phyloP scores from a whole-genome alignment of 2,113 vertebrate species.

The Odontophorus gujanensis region DNA sequence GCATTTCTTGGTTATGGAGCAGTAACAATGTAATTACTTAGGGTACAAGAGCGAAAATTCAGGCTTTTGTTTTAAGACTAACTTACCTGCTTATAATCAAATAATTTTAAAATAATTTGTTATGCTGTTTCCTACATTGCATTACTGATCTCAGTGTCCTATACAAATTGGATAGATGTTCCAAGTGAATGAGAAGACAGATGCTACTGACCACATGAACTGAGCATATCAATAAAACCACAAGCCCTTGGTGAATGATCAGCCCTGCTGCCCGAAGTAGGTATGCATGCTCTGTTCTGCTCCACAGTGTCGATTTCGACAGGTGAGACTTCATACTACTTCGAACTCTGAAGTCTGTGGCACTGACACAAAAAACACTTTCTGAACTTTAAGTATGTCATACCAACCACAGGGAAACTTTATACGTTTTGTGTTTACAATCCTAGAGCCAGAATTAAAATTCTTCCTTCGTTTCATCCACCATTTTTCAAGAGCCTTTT shows the following conservation, averaged over 20 bases:
- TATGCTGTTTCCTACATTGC: background rate
- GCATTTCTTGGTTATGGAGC: background rate
- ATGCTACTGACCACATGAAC: background rate
- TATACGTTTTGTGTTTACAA: background rate
- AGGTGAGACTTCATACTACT: background rate
- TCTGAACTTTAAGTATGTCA: background rate
- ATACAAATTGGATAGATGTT: background rate
- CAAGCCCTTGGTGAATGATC: background rate
- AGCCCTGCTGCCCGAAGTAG: background rate
- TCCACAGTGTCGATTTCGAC: background rate
- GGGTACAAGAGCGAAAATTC: background rate
- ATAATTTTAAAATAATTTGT: background rate
- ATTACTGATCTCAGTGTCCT: background rate
- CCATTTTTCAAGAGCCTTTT: background rate
- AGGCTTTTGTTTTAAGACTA: background rate
- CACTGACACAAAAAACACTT: background rate
- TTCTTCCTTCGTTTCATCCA: background rate
- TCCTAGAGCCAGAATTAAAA: background rate
- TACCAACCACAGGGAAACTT: background rate
- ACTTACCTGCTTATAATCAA: background rate
- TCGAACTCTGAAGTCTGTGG: background rate
- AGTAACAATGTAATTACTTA: background rate
- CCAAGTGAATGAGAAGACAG: background rate
- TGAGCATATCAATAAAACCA: background rate
- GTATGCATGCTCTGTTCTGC: background rate